Percentiles rank a stretch among this genome's conserved stretches.
These are phyloP conservation scores for Pelosia muscerda DNA, from an alignment of 2,888 invertebrate species.

Conservation along the genomic window DNA sequence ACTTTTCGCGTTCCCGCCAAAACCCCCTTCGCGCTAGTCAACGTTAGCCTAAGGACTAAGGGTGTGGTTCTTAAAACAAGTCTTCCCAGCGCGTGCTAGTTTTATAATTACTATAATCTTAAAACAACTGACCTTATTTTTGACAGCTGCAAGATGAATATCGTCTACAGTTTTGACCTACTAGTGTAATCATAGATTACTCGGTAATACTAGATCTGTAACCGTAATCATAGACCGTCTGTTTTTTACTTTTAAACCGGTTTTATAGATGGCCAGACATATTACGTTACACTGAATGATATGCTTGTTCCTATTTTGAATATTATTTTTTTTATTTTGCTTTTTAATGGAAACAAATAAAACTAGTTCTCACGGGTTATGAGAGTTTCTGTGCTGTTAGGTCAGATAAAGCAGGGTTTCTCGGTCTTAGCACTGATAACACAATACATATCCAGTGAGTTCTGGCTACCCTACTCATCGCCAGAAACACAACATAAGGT, in stretches of 20 bases:
- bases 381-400: too few species aligned
- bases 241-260: conserved; percentile 3
- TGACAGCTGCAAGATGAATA: conserved; percentile 47
- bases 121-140: conserved; percentile 54
- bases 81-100: neutral
- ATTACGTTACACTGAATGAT: neutral
- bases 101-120: conserved; percentile 53
- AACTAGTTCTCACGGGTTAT: too few species aligned
- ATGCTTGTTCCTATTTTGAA: neutral
- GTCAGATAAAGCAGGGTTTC: too few species aligned
- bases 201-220: conserved; percentile 2
- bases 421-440: too few species aligned
- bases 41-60: too few species aligned
- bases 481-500: too few species aligned
- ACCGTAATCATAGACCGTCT: conserved; percentile 20
- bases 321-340: neutral
- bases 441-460: too few species aligned
- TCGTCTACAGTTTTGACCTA: conserved; percentile 34
- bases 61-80: conserved; percentile 24
- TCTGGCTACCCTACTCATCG: too few species aligned
- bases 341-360: neutral
- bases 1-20: too few species aligned
- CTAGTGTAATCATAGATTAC: conserved; percentile 27
- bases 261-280: neutral
- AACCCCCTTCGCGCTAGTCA: too few species aligned